Evolutionary conservation across 2,797 vertebrate species (phyloP), one percentile per base, ranked within the genome.

Genomic region (Esox lucius): DNA sequence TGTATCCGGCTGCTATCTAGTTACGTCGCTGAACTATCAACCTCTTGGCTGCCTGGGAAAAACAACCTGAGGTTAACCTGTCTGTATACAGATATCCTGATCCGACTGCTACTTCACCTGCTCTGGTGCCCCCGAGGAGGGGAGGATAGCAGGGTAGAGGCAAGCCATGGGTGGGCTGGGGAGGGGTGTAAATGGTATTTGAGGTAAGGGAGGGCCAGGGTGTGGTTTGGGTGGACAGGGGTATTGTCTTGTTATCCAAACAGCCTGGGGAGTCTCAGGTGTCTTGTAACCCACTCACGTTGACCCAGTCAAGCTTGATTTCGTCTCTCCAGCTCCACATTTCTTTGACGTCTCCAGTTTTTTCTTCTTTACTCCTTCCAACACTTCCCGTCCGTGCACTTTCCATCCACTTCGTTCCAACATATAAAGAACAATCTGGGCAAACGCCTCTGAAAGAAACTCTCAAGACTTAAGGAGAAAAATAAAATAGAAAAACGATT

Each of bases 241-340:
- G 75, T 59, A 49, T 61, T 15, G 80, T 75, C 85, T 85, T 88
- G 86, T 89, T 85, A 80, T 81, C 31, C 73, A 74, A 80, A 75
- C 77, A 75, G 73, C 83, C 84, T 22, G 71, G 51, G 28, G 73
- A 80, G 82, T 85, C 83, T 81, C 82, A 82, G 81, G 85, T 90
- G 84, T 89, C 89, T 28, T 68, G 75, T 80, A 84, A 61, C 53
- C 48, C 42, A 81, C 75, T 87, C 79, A 84, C 85, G 87, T 85
- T 86, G 86, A 83, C 80, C 89, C 82, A 74, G 88, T 91, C 91
- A 91, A 85, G 90, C 89, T 90, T 89, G 86, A 80, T 81, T 62
- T 80, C 87, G 86, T 81, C 74, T 87, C 22, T 24, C 11, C 4
- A 59, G n/a, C 5, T 59, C n/a, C 53, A 22, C 53, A 46, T 4